A percentile compares a stretch with the other conserved stretches of the same genome.
phyloP scores from a whole-genome alignment of 2,888 invertebrate genomes.

The Mesoligia furuncula region DNA sequence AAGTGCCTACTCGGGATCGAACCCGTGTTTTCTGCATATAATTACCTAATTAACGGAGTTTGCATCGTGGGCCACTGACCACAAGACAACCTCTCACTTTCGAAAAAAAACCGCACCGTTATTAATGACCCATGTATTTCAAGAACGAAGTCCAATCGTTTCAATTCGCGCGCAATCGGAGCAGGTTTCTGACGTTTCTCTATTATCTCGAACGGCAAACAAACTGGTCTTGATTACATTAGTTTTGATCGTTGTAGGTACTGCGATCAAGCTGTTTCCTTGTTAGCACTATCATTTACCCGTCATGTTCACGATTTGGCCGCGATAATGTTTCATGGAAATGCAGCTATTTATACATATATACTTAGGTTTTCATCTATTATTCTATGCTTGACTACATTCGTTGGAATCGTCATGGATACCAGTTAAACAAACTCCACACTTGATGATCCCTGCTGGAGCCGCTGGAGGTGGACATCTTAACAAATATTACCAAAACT shows the following conservation, averaged over 20 bases:
- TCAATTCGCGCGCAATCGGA: slow-evolving; percentile 25
- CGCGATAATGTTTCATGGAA: slow-evolving; percentile 28
- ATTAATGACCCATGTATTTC: slow-evolving; percentile 1
- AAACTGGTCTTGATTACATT: slow-evolving; percentile 54
- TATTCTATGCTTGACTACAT: slow-evolving; percentile 3
- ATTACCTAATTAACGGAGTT: neutral
- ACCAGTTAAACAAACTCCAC: neutral
- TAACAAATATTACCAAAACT: neutral
- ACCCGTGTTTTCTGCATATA: no score
- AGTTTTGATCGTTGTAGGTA: slow-evolving; percentile 2
- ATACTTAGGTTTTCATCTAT: slow-evolving; percentile 14
- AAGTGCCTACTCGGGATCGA: no score
- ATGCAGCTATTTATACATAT: slow-evolving; percentile 27
- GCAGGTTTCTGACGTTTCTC: slow-evolving; percentile 40
- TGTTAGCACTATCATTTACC: slow-evolving; percentile 31
- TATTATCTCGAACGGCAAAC: slow-evolving; percentile 42
- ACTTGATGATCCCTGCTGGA: neutral
- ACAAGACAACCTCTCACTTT: neutral
- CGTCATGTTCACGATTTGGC: slow-evolving; percentile 23
- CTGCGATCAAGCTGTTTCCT: slow-evolving; percentile 44
- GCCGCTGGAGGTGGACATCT: neutral
- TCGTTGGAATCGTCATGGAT: neutral
- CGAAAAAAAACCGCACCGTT: slow-evolving; percentile 10
- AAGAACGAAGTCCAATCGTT: slow-evolving; percentile 20
- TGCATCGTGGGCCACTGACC: neutral